Conservation (phyloP, 2,797 vertebrate species). For the Novumbra hubbsi region DNA sequence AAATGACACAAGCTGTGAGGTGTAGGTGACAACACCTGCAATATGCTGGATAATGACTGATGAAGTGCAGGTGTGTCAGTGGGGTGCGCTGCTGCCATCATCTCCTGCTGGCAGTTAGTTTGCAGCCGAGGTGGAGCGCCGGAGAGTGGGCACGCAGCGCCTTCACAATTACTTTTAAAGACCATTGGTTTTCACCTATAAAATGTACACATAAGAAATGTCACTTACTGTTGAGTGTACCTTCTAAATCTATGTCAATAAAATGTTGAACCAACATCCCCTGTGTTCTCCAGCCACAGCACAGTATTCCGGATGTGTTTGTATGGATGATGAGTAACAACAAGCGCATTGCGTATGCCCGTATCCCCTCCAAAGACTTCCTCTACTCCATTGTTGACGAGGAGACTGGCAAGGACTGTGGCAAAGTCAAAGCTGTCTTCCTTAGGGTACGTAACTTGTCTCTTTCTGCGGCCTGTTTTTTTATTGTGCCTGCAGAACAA, state of each 20-base stretch:
- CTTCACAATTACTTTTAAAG: too few relatives aligned
- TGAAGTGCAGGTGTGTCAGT: too few relatives aligned
- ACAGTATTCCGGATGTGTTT: constrained; percentile 93
- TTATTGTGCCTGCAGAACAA: not conserved
- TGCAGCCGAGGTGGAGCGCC: too few relatives aligned
- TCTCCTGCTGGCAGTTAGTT: too few relatives aligned
- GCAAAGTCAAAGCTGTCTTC: constrained; percentile 94
- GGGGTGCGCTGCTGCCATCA: too few relatives aligned
- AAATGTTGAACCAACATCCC: not conserved
- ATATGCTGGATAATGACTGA: too few relatives aligned
- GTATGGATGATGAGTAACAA: constrained; percentile 97
- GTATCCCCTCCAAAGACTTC: constrained; percentile 92
- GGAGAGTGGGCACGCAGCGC: too few relatives aligned
- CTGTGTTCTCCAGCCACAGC: constrained; percentile 82
- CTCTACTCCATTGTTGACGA: constrained; percentile 88
- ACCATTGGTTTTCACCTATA: too few relatives aligned
- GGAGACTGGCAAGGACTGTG: constrained; percentile 93
- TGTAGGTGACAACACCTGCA: too few relatives aligned
- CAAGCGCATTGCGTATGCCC: constrained; percentile 90
- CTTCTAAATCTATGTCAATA: not conserved
- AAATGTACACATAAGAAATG: not conserved
- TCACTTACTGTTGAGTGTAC: not conserved
- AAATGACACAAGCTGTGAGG: too few relatives aligned
- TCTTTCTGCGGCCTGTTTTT: not conserved
- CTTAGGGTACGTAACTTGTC: constrained; percentile 79